These are phyloP conservation scores for Taxidea taxus DNA, from an alignment of 2,113 vertebrate species.

Conservation along the genomic window DNA sequence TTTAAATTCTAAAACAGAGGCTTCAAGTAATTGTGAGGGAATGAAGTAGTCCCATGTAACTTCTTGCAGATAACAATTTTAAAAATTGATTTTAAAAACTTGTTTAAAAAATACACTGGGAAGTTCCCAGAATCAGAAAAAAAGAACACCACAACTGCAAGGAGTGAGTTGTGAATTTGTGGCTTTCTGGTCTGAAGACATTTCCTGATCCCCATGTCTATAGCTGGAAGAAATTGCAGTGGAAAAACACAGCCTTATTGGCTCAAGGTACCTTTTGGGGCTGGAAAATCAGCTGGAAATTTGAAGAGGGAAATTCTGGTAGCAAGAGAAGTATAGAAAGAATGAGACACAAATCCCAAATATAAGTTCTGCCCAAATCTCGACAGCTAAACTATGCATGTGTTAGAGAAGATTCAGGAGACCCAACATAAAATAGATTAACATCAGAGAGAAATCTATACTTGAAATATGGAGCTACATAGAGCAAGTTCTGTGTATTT, in stretches of 20 bases:
- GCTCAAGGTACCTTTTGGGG: neutral
- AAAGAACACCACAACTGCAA: neutral
- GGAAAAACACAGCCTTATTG: neutral
- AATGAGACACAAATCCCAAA: neutral
- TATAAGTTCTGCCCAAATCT: neutral
- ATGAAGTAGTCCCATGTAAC: neutral
- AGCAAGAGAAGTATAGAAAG: neutral
- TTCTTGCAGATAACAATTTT: neutral
- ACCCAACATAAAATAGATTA: neutral
- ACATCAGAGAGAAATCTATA: neutral
- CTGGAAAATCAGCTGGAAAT: neutral
- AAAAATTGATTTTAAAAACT: neutral
- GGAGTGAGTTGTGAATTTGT: neutral
- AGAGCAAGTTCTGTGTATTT: neutral
- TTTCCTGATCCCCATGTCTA: neutral
- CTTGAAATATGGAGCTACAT: neutral
- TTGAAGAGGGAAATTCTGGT: neutral
- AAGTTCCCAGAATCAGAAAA: neutral
- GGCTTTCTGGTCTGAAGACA: neutral
- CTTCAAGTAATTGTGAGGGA: neutral
- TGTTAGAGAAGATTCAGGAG: neutral
- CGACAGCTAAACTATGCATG: neutral
- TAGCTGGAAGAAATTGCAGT: neutral
- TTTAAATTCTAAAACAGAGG: neutral
- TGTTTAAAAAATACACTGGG: neutral